A percentile compares a stretch with the other conserved stretches of the same genome.
phyloP scores from a whole-genome alignment of 2,888 invertebrate species.

The Unio pictorum region DNA sequence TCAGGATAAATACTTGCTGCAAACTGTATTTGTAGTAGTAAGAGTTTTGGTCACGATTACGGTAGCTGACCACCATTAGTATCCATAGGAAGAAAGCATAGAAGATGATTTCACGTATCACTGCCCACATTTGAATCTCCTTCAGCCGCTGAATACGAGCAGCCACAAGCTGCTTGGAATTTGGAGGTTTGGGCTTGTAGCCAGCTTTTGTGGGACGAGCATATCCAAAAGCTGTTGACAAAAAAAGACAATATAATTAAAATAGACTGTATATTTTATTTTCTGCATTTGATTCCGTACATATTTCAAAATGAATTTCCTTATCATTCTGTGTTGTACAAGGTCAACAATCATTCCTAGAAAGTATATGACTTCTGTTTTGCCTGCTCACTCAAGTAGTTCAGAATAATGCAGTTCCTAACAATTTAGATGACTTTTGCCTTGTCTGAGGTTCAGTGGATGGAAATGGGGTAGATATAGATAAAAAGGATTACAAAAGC shows the following conservation, averaged over 20 bases:
- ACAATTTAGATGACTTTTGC: too few species aligned
- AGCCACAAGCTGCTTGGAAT: slow-evolving; percentile 65
- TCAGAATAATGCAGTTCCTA: too few species aligned
- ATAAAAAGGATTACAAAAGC: too few species aligned
- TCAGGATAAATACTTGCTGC: slow-evolving; percentile 58
- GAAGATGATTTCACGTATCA: slow-evolving; percentile 72
- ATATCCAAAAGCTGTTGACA: slow-evolving; percentile 42
- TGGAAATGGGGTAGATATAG: too few species aligned
- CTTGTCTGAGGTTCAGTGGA: too few species aligned
- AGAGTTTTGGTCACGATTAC: slow-evolving; percentile 70
- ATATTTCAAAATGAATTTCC: neutral
- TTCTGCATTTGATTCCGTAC: neutral
- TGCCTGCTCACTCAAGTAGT: neutral
- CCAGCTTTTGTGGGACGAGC: slow-evolving; percentile 55
- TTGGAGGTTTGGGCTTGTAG: slow-evolving; percentile 70
- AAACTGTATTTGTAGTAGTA: slow-evolving; percentile 70
- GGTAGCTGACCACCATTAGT: slow-evolving; percentile 72
- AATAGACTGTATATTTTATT: neutral
- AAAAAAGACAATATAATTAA: neutral
- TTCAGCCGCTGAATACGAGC: slow-evolving; percentile 69
- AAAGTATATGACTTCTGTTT: neutral
- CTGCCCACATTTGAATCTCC: slow-evolving; percentile 72
- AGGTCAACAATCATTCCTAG: neutral
- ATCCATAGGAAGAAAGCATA: slow-evolving; percentile 73
- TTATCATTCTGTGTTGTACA: neutral